A percentile compares a stretch with the other conserved stretches of the same genome.
These are phyloP conservation scores for Gopherus flavomarginatus DNA, from an alignment of 2,113 vertebrate species.

Conservation along the genomic window DNA sequence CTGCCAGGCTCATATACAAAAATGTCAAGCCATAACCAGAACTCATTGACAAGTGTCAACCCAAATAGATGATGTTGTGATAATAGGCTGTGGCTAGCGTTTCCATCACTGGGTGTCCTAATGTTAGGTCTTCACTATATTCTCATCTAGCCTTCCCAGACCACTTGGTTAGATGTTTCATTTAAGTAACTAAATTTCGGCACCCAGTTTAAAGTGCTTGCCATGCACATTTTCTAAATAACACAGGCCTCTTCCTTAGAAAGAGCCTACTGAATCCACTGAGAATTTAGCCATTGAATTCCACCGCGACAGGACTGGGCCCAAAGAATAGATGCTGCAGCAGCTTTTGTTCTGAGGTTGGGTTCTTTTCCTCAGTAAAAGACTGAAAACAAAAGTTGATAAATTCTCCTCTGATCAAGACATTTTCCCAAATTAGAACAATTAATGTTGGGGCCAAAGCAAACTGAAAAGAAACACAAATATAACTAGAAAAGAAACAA, in stretches of 20 bases:
- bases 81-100: neutral
- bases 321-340: slow-evolving; percentile 48
- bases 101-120: neutral
- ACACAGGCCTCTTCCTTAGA: slow-evolving; percentile 18
- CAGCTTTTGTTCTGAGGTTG: slow-evolving; percentile 59
- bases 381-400: slow-evolving; percentile 59
- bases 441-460: slow-evolving; percentile 35
- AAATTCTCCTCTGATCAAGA: slow-evolving; percentile 57
- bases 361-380: slow-evolving; percentile 40
- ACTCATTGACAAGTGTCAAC: neutral
- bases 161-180: slow-evolving; percentile 34
- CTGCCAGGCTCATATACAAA: rapidly evolving
- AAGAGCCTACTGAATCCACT: slow-evolving; percentile 6
- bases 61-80: neutral
- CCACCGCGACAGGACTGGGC: slow-evolving; percentile 38
- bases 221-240: slow-evolving; percentile 32
- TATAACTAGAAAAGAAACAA: slow-evolving; percentile 49
- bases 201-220: neutral
- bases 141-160: slow-evolving; percentile 1
- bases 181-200: slow-evolving; percentile 52
- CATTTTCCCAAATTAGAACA: slow-evolving; percentile 61
- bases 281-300: slow-evolving; percentile 54
- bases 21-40: neutral
- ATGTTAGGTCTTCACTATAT: slow-evolving; percentile 16
- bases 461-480: slow-evolving; percentile 37